These are phyloP conservation scores for Pseudomyrmex dendroicus DNA, from an alignment of 1,140 invertebrate species.

Conservation along the genomic window DNA sequence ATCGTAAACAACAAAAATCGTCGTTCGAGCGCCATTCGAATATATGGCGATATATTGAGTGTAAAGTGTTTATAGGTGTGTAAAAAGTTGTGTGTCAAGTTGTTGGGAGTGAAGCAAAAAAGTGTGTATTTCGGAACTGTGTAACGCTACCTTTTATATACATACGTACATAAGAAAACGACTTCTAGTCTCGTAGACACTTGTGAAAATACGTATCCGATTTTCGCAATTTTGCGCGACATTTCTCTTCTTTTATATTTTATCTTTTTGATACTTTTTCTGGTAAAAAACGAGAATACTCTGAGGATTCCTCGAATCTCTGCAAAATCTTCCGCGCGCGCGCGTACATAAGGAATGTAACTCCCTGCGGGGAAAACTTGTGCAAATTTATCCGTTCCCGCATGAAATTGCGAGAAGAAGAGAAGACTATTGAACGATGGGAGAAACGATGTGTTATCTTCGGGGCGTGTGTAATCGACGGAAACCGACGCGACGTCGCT, in stretches of 20 bases:
- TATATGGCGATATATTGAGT: no score
- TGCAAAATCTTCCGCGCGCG: neutral
- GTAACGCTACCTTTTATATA: neutral
- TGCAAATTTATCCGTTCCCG: neutral
- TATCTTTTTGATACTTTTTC: neutral
- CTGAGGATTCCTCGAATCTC: neutral
- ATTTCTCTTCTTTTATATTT: neutral
- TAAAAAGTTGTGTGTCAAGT: no score
- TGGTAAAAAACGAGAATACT: neutral
- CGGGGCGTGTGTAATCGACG: neutral
- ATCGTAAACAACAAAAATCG: slow-evolving; percentile 2
- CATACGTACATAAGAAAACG: neutral
- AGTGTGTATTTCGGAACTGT: no score
- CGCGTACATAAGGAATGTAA: neutral
- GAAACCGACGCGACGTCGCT: neutral
- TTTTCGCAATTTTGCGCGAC: neutral
- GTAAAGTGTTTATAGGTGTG: no score
- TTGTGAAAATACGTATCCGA: neutral
- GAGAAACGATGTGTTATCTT: neutral
- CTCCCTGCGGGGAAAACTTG: neutral
- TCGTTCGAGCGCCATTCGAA: neutral
- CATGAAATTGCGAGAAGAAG: slow-evolving; percentile 11
- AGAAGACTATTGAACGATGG: neutral
- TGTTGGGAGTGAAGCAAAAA: no score
- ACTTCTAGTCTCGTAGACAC: neutral